Evolutionary conservation across 1,140 invertebrate genomes (phyloP).

Genomic region (Acromyrmex heyeri): DNA sequence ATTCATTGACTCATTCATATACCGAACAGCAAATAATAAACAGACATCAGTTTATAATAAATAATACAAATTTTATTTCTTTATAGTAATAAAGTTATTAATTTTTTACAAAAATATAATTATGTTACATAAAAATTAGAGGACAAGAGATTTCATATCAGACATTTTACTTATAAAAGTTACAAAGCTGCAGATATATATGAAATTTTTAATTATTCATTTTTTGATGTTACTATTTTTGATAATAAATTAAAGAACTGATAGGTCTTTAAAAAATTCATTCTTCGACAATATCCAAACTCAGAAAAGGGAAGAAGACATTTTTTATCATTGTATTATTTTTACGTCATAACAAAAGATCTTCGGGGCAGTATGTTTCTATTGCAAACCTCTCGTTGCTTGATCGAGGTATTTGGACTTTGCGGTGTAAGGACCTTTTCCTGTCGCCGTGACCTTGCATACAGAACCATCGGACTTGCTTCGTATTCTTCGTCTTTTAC

Average conservation of each 20-base stretch:
- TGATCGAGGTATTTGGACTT: slow-evolving; percentile 40
- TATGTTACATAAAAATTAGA: neutral
- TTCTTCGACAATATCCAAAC: neutral
- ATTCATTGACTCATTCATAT: neutral
- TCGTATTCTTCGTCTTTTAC: slow-evolving; percentile 22
- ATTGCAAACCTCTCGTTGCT: neutral
- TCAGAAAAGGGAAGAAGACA: neutral
- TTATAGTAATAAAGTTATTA: neutral
- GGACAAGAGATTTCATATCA: neutral
- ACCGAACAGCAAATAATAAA: neutral
- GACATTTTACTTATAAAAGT: neutral
- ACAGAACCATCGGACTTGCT: neutral
- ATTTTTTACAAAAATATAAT: slow-evolving; percentile 13
- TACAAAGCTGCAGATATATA: too few species aligned
- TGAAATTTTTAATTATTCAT: neutral
- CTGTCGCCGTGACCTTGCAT: slow-evolving; percentile 59
- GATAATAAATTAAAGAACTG: neutral
- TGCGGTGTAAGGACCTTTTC: slow-evolving; percentile 38
- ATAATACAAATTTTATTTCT: neutral
- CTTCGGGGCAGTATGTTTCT: neutral
- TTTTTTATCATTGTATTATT: neutral
- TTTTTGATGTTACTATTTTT: neutral
- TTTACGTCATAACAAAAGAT: neutral
- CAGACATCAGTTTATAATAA: neutral
- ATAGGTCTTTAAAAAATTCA: neutral